These are phyloP conservation scores for Lepidochitona cinerea DNA, from an alignment of 2,888 invertebrate genomes.

Conservation along the genomic window DNA sequence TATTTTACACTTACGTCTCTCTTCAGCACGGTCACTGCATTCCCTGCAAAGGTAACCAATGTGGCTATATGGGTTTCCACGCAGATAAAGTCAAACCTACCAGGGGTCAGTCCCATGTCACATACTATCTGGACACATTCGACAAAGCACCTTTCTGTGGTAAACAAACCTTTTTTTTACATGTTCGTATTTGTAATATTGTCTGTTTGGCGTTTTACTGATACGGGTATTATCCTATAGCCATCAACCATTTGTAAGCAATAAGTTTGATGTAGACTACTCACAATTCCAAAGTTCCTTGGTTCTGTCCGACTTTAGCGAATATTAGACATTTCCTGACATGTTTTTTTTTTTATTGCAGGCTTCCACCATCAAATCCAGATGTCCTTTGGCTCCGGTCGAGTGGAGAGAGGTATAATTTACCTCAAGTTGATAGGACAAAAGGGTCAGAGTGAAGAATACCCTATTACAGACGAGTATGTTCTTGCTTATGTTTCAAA, in stretches of 20 bases:
- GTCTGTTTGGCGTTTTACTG: too few species aligned
- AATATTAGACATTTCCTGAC: not conserved
- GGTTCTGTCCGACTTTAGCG: too few species aligned
- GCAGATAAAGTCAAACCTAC: conserved; percentile 54
- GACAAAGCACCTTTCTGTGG: conserved; percentile 45
- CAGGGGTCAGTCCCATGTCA: conserved; percentile 32
- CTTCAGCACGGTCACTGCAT: conserved; percentile 77
- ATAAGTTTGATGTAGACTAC: too few species aligned
- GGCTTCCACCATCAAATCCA: conserved; percentile 85
- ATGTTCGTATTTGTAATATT: too few species aligned
- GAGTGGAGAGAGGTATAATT: conserved; percentile 42
- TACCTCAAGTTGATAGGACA: conserved; percentile 38
- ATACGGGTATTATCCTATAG: too few species aligned
- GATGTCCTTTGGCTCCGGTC: conserved; percentile 75
- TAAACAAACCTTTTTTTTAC: conserved; percentile 32
- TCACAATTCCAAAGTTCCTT: too few species aligned
- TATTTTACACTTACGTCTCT: not conserved
- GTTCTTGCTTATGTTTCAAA: too few species aligned
- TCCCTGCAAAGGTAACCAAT: conserved; percentile 51
- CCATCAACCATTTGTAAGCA: too few species aligned
- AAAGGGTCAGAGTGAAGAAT: conserved; percentile 39
- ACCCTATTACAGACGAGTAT: conserved; percentile 37
- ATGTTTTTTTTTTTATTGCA: conserved; percentile 70
- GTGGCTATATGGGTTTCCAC: conserved; percentile 69
- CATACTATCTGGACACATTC: conserved; percentile 48